These are phyloP conservation scores for Cliona cf. orientalis DNA, from an alignment of 37 sponge, comb jelly and placozoan genomes.

Conservation along the genomic window DNA sequence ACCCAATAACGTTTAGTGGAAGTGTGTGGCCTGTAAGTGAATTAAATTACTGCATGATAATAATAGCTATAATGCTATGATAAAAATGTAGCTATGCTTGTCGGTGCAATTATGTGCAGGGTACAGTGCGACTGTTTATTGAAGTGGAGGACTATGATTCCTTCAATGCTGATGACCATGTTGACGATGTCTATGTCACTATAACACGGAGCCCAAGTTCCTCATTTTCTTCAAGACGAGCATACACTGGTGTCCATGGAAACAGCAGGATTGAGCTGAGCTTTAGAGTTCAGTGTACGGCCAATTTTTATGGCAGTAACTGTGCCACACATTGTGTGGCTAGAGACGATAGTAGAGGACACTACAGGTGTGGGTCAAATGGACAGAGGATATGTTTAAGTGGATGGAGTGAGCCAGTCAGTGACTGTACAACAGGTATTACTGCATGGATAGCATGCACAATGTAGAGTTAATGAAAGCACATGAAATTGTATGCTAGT, in stretches of 20 bases:
- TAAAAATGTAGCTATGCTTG: too few relatives aligned
- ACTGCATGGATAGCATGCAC: not conserved
- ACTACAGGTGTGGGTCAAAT: constrained; percentile 27
- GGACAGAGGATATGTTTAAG: constrained; percentile 15
- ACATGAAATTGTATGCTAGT: not conserved
- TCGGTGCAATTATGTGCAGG: too few relatives aligned
- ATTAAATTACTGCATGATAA: not conserved
- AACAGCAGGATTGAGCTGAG: constrained; percentile 5
- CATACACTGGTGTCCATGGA: constrained; percentile 11
- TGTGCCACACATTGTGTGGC: constrained; percentile 28
- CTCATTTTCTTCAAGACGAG: not conserved
- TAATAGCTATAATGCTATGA: not conserved
- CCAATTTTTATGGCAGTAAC: constrained; percentile 21
- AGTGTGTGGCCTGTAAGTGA: constrained; percentile 19
- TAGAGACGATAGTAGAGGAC: constrained; percentile 15
- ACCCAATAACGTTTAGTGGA: constrained; percentile 26
- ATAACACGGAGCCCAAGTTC: not conserved
- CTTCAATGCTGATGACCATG: constrained; percentile 8
- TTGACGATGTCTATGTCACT: constrained; percentile 14
- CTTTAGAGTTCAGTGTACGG: constrained; percentile 5
- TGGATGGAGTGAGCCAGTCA: constrained; percentile 21
- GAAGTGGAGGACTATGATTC: constrained; percentile 7
- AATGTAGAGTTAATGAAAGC: not conserved
- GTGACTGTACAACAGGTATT: constrained; percentile 33
- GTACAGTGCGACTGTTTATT: not conserved